These are phyloP conservation scores for Spheniscus humboldti DNA, from an alignment of 2,797 vertebrate genomes.

Conservation along the genomic window DNA sequence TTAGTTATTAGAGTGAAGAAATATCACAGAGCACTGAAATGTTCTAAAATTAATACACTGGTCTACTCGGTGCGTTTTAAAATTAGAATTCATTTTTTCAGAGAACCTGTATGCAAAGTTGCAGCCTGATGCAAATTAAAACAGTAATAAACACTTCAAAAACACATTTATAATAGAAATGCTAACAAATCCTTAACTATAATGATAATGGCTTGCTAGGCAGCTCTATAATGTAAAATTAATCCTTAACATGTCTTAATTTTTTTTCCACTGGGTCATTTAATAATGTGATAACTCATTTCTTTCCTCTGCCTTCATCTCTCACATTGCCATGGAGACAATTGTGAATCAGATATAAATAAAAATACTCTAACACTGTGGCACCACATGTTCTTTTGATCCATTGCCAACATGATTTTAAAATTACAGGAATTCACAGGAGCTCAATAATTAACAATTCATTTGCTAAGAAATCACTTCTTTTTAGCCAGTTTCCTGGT, in stretches of 20 bases:
- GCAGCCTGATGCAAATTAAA: slow-evolving; percentile 13
- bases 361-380: slow-evolving; percentile 73
- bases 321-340: slow-evolving; percentile 74
- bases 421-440: slow-evolving; percentile 51
- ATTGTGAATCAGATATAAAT: slow-evolving; percentile 77
- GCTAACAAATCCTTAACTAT: slow-evolving; percentile 49
- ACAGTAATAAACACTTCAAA: slow-evolving; percentile 20
- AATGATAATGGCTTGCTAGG: slow-evolving; percentile 33
- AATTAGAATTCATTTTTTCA: slow-evolving; percentile 28
- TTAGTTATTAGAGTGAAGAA: not conserved
- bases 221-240: slow-evolving; percentile 39
- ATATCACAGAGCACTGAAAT: not conserved
- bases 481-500: not conserved
- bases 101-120: slow-evolving; percentile 10
- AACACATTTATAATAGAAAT: slow-evolving; percentile 20
- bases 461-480: not conserved
- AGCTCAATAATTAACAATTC: slow-evolving; percentile 37
- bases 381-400: slow-evolving; percentile 67
- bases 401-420: slow-evolving; percentile 41
- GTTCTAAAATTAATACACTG: slow-evolving; percentile 33
- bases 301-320: slow-evolving; percentile 61
- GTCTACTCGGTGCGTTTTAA: not conserved
- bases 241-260: slow-evolving; percentile 54
- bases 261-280: slow-evolving; percentile 64
- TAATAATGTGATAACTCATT: slow-evolving; percentile 60